A percentile compares a stretch with the other conserved stretches of the same genome.
phyloP scores from a whole-genome alignment of 2,888 invertebrate species.

The Cheilosia urbana region DNA sequence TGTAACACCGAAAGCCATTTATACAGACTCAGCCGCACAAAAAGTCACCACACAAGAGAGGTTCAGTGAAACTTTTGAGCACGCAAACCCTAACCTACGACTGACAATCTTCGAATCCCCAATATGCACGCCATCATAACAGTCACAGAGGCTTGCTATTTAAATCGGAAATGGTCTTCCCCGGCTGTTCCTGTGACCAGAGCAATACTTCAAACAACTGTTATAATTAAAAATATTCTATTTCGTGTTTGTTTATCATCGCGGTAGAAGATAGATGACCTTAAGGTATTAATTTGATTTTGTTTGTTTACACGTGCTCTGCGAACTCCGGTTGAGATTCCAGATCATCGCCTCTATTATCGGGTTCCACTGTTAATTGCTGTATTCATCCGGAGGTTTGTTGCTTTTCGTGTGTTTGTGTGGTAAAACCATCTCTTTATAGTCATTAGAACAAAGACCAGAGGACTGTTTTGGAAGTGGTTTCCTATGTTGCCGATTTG shows the following conservation, averaged over 20 bases:
- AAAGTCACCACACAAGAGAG: constrained; percentile 16
- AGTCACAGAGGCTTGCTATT: no score
- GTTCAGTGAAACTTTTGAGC: constrained; percentile 59
- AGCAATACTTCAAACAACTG: no score
- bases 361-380: constrained; percentile 12
- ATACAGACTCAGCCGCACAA: neutral
- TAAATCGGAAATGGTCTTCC: constrained; percentile 8
- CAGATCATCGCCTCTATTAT: constrained; percentile 15
- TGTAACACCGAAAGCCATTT: neutral
- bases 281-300: constrained; percentile 45
- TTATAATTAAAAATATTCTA: constrained; percentile 23
- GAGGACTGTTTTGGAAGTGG: constrained; percentile 4
- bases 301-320: constrained; percentile 59
- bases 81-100: constrained; percentile 34
- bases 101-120: constrained; percentile 22
- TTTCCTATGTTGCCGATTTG: constrained; percentile 37
- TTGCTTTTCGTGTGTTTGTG: neutral
- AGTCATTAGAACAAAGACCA: constrained; percentile 43
- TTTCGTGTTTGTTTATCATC: constrained; percentile 22
- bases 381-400: constrained; percentile 19
- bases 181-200: constrained; percentile 8
- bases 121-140: neutral
- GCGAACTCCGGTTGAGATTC: constrained; percentile 32
- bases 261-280: constrained; percentile 28
- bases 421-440: neutral